Evolutionary conservation across 2,888 invertebrate species (phyloP).

Genomic region (Epinotia nisella): DNA sequence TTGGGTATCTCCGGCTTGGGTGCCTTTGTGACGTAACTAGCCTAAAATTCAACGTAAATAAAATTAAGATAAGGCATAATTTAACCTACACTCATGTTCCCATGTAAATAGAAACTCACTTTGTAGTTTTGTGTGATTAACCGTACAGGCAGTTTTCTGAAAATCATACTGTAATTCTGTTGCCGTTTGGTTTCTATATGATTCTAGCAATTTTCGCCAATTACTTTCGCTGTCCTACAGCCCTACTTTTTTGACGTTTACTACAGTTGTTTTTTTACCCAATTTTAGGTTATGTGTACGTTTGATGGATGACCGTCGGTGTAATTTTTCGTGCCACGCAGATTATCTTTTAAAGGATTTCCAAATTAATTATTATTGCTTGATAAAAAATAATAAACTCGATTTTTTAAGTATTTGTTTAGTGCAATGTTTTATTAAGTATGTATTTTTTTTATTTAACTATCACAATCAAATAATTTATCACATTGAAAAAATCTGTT

Average conservation of each 20-base stretch:
- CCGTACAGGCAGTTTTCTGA: slow-evolving; percentile 28
- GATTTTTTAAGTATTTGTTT: neutral
- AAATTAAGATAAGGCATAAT: slow-evolving; percentile 1
- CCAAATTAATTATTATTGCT: neutral
- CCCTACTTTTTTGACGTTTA: slow-evolving; percentile 1
- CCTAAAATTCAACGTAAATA: slow-evolving; percentile 51
- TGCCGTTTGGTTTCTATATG: neutral
- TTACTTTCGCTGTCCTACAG: neutral
- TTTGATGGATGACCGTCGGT: neutral
- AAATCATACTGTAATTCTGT: slow-evolving; percentile 28
- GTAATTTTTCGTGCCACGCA: slow-evolving; percentile 7
- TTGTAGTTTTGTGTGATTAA: slow-evolving; percentile 22
- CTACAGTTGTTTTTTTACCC: neutral
- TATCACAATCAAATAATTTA: too few species aligned
- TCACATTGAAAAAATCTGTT: neutral
- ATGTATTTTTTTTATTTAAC: too few species aligned
- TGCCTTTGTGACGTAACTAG: slow-evolving; percentile 69
- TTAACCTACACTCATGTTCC: slow-evolving; percentile 20
- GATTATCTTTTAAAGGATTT: neutral
- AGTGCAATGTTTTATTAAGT: too few species aligned
- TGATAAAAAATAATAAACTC: neutral
- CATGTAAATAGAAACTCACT: slow-evolving; percentile 9
- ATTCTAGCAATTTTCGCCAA: neutral
- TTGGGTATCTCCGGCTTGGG: slow-evolving; percentile 86
- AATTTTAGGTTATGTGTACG: slow-evolving; percentile 3